Conservation (phyloP, 2,888 invertebrate species). For the Leptinotarsa juncta region DNA sequence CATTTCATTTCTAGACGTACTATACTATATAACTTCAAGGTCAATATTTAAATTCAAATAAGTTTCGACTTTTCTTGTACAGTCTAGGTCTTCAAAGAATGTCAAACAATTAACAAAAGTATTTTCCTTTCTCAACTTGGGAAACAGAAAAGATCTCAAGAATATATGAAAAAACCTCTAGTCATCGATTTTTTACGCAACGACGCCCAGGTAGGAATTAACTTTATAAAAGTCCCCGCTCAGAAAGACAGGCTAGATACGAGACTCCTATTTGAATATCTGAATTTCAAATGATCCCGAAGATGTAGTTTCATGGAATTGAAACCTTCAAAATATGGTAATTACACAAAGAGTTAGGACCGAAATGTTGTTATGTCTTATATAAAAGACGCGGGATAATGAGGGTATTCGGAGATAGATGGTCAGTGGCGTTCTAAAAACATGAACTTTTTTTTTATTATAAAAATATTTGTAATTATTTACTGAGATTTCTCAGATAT, state of each 20-base stretch:
- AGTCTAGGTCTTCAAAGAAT: too few species aligned
- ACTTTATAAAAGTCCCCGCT: constrained; percentile 24
- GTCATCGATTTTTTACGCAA: background rate
- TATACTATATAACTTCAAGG: too few species aligned
- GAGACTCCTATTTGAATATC: constrained; percentile 40
- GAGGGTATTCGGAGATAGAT: constrained; percentile 38
- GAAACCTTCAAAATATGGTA: constrained; percentile 49
- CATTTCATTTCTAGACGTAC: too few species aligned
- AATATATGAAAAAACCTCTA: background rate
- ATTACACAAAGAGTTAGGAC: constrained; percentile 44
- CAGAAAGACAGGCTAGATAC: constrained; percentile 25
- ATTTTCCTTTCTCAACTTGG: background rate
- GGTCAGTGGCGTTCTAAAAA: background rate
- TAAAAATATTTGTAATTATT: too few species aligned
- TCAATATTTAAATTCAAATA: too few species aligned
- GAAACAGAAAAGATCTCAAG: background rate
- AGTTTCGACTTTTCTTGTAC: too few species aligned
- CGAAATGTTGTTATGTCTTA: constrained; percentile 48
- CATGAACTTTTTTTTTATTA: background rate
- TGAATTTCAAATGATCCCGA: constrained; percentile 47
- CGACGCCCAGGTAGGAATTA: constrained; percentile 8
- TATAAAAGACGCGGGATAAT: constrained; percentile 42
- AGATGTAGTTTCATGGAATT: constrained; percentile 46
- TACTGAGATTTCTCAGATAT: too few species aligned
- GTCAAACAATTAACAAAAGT: background rate